Evolutionary conservation across 2,888 invertebrate genomes (phyloP), one percentile per base, ranked within the genome.

Genomic region (Eristalis intricaria): DNA sequence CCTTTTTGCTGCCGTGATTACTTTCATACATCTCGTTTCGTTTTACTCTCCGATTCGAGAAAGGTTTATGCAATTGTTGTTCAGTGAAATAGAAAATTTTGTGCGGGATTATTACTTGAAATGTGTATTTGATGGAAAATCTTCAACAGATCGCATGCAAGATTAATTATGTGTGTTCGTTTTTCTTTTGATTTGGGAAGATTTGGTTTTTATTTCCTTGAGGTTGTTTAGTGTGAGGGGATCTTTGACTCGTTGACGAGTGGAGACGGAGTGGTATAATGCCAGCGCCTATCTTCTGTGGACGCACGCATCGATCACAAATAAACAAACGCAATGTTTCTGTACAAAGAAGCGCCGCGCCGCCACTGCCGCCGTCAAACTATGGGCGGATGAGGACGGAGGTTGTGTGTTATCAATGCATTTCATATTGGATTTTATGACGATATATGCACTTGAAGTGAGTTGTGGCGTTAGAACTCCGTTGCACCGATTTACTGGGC

Each of bases 41-140:
- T 64, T 75, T 60, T 61, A 23, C 58, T 71, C 65, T 35, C 22
- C 26, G 22, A 64, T 65, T 11, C 22, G 23, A 58, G 60, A 68
- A 74, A 56, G 43, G 35, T 77, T 77, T 83, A 77, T 77, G 71
- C 77, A 83, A 77, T 83, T 82, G 70, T 76, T 82, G 70, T 76
- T 82, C 64, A 32, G 32, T 75, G 68, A 26, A 80, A 60, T 35
- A 32, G 43, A 74, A 22, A 66, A 76, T 8, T 65, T 70, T 82
- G 76, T 76, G 76, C 65, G 69, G 38, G 64, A 66, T 26, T 35
- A 56, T 58, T 74, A 58, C 35, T 38, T 63, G 50, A 60, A 11
- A 23, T 22, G 50, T 40, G 56, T 32, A 69, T 50, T 69, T 38
- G 1, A 66, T 40, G 15, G 10, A 23, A 71, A 73, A 75, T 64